phyloP scores from a whole-genome alignment of 2,888 invertebrate genomes.

The Chaetogeoica ovagalla region DNA sequence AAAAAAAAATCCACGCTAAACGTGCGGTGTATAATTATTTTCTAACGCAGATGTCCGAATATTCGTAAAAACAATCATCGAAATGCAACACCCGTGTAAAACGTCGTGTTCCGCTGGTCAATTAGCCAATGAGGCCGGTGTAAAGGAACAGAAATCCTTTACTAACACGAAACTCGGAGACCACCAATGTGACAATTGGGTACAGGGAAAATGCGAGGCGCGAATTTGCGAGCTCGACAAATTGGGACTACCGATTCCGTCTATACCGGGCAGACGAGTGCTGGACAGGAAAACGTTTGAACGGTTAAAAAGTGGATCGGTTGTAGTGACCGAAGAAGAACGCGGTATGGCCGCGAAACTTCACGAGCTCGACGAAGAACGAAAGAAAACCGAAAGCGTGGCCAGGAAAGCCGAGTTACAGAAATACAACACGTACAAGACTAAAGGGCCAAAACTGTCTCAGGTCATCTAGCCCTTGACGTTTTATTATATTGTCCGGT shows the following conservation, averaged over 20 bases:
- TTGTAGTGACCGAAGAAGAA: conserved; percentile 8
- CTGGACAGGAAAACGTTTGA: not conserved
- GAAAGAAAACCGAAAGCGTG: not conserved
- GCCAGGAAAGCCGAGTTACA: not conserved
- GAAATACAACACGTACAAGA: not conserved
- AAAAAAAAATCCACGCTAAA: too few species aligned
- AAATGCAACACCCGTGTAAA: too few species aligned
- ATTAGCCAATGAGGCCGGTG: too few species aligned
- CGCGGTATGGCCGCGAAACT: too few species aligned
- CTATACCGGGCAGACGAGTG: not conserved
- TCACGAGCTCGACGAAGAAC: not conserved
- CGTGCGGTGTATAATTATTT: too few species aligned
- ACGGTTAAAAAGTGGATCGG: not conserved
- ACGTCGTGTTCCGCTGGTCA: too few species aligned
- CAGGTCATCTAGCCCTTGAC: not conserved
- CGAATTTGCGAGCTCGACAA: not conserved
- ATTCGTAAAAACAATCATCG: too few species aligned
- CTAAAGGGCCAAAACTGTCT: conserved; percentile 21
- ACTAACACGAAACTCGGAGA: too few species aligned
- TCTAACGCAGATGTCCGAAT: too few species aligned
- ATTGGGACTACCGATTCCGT: not conserved
- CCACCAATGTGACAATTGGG: not conserved
- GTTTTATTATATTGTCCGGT: too few species aligned
- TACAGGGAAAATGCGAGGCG: not conserved
- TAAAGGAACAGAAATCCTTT: too few species aligned